Evolutionary conservation across 2,888 invertebrate species (phyloP).

Genomic region (Eristalinus aeneus): DNA sequence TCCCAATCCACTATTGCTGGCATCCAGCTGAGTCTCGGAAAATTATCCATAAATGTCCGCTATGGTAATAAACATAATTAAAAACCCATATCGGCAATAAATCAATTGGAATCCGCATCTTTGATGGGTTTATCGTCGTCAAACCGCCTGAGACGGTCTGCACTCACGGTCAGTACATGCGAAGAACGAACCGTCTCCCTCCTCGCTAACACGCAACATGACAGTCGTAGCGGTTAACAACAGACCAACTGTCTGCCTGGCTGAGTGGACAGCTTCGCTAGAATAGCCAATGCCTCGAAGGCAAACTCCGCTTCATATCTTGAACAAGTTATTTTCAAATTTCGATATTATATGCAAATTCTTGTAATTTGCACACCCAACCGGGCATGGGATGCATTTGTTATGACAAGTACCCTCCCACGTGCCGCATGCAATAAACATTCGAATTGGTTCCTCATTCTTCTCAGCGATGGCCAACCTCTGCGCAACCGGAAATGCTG

Average conservation of each 20-base stretch:
- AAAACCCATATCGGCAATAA: conserved; percentile 36
- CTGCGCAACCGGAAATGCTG: conserved; percentile 40
- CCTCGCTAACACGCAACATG: background rate
- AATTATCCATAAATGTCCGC: background rate
- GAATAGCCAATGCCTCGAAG: background rate
- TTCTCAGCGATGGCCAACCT: conserved; percentile 19
- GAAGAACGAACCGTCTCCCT: background rate
- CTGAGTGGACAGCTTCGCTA: no score
- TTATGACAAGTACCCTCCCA: conserved; percentile 54
- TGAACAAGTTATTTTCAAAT: conserved; percentile 8
- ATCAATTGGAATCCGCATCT: conserved; percentile 35
- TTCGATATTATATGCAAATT: conserved; percentile 33
- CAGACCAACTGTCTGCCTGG: conserved; percentile 5
- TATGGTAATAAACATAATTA: conserved; percentile 28
- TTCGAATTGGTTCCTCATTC: conserved; percentile 50
- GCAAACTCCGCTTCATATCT: background rate
- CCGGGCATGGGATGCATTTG: conserved; percentile 33
- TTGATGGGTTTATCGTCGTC: background rate
- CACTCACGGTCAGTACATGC: no score
- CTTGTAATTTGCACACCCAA: conserved; percentile 1
- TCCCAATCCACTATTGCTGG: background rate
- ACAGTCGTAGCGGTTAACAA: conserved; percentile 47
- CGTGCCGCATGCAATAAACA: conserved; percentile 47
- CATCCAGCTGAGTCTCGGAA: background rate
- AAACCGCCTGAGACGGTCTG: conserved; percentile 15